Conservation (phyloP, 2,113 vertebrate species). For the Neomonachus schauinslandi region DNA sequence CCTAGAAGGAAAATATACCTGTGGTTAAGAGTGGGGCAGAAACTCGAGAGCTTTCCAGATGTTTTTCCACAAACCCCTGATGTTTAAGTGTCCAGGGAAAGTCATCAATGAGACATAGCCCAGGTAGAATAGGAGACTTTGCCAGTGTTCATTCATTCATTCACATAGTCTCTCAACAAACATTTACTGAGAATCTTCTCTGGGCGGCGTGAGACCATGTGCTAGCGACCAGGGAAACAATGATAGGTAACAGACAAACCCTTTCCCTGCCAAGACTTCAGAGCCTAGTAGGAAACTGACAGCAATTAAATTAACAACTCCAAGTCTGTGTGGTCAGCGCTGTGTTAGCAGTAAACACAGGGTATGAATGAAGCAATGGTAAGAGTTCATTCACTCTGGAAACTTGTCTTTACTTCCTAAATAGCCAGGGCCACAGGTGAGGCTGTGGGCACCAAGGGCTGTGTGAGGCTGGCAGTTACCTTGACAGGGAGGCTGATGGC, state of each 20-base stretch:
- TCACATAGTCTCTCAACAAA: neutral
- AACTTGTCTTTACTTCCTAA: neutral
- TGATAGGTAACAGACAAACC: neutral
- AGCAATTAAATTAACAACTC: neutral
- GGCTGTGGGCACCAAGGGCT: neutral
- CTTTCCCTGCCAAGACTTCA: neutral
- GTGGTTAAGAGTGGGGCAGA: conserved; percentile 1
- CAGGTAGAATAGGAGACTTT: neutral
- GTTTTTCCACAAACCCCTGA: conserved; percentile 59
- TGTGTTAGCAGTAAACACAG: neutral
- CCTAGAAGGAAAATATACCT: conserved; percentile 63
- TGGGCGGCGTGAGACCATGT: neutral
- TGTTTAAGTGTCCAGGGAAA: conserved; percentile 6
- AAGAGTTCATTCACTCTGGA: neutral
- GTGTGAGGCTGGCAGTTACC: neutral
- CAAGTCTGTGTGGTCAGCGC: neutral
- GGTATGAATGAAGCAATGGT: neutral
- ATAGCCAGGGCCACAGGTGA: neutral
- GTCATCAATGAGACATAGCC: neutral
- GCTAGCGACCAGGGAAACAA: neutral
- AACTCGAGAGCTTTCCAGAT: conserved; percentile 62
- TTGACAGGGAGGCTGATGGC: neutral
- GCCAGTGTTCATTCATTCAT: neutral
- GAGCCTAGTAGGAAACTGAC: neutral
- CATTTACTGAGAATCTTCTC: neutral